Conservation (phyloP, 2,113 vertebrate species). For the Helogale parvula region DNA sequence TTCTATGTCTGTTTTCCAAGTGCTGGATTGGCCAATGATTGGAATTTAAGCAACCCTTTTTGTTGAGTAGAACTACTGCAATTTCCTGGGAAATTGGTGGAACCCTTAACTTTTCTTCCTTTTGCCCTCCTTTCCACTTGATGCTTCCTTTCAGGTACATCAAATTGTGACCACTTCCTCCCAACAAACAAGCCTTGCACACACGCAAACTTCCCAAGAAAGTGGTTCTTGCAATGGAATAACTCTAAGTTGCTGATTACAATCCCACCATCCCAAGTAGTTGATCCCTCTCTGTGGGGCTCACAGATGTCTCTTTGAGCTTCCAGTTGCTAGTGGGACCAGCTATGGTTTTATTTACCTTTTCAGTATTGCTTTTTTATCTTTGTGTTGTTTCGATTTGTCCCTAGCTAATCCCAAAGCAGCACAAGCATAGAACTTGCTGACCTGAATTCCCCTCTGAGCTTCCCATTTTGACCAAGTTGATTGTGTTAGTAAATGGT, state of each 20-base stretch:
- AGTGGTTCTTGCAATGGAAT: neutral
- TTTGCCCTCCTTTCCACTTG: neutral
- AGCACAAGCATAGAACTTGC: neutral
- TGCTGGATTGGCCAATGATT: neutral
- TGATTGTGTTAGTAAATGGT: slow-evolving; percentile 2
- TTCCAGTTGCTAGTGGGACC: neutral
- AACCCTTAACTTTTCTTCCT: neutral
- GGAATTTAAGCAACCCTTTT: neutral
- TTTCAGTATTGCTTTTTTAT: neutral
- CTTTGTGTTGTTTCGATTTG: neutral
- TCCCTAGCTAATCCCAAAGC: slow-evolving; percentile 14
- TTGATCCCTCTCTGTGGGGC: neutral
- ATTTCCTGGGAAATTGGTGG: neutral
- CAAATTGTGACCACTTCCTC: neutral
- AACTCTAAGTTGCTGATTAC: neutral
- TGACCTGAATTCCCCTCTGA: neutral
- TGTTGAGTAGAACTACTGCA: neutral
- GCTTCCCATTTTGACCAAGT: neutral
- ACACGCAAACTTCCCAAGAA: neutral
- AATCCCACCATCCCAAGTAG: too few species aligned
- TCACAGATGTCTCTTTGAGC: neutral
- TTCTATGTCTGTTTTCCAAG: neutral
- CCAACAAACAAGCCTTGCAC: neutral
- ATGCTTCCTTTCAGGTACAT: neutral
- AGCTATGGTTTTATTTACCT: slow-evolving; percentile 5